Percentiles rank a stretch among this genome's conserved stretches.
These are phyloP conservation scores for Ambastaia sidthimunki DNA, from an alignment of 2,797 vertebrate species.

Conservation along the genomic window DNA sequence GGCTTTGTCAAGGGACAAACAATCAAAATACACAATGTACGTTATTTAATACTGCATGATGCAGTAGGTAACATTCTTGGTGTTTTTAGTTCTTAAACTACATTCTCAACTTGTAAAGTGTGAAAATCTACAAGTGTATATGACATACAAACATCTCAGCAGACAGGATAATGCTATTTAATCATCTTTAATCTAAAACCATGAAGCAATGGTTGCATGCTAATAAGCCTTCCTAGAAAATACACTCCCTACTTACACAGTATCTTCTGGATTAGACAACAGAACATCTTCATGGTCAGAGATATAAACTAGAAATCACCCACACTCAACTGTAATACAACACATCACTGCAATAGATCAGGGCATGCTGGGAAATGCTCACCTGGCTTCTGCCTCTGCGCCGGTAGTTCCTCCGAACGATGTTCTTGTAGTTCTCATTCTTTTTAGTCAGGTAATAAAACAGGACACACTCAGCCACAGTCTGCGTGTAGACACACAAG, in stretches of 20 bases:
- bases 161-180: no score
- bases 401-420: constrained; percentile 93
- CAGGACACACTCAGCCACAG: constrained; percentile 95
- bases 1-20: neutral
- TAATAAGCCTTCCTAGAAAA: no score
- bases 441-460: constrained; percentile 99
- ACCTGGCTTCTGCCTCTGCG: constrained; percentile 93
- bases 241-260: no score
- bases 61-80: no score
- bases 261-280: no score
- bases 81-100: no score
- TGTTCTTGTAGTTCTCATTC: constrained; percentile 98
- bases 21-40: neutral
- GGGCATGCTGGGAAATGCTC: constrained; percentile 6
- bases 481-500: constrained; percentile 74
- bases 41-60: neutral
- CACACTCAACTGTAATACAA: neutral
- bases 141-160: no score
- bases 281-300: neutral
- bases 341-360: neutral
- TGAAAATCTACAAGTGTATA: no score
- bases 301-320: neutral
- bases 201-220: no score
- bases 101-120: no score
- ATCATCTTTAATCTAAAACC: no score